A percentile compares a stretch with the other conserved stretches of the same genome.
Evolutionary conservation across 2,113 vertebrate genomes (phyloP).

Genomic region (Sebastes schlegelii): DNA sequence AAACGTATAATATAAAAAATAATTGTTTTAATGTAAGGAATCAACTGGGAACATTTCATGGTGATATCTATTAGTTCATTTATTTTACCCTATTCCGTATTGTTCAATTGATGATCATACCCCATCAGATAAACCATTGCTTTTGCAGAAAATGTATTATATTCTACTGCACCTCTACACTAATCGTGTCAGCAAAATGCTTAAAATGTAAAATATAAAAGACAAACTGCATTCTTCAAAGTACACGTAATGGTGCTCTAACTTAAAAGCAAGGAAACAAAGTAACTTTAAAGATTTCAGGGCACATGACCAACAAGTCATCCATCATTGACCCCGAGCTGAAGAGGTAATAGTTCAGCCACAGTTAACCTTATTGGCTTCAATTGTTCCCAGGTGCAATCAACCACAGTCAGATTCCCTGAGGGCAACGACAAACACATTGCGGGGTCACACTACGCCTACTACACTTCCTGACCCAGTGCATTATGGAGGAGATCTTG

Average conservation of each 20-base stretch:
- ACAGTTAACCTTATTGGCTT: constrained; percentile 68
- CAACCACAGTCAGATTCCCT: constrained; percentile 31
- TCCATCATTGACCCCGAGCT: constrained; percentile 55
- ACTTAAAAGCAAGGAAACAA: constrained; percentile 3
- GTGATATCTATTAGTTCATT: too few relatives aligned
- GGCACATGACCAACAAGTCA: constrained; percentile 23
- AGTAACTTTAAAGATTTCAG: neutral
- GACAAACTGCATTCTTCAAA: neutral
- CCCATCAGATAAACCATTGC: neutral
- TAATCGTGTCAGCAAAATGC: neutral
- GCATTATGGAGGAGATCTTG: constrained; percentile 37
- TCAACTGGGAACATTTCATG: too few relatives aligned
- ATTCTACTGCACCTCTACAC: neutral
- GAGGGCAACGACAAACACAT: constrained; percentile 24
- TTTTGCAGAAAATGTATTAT: neutral
- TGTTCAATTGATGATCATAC: neutral
- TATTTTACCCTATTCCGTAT: neutral
- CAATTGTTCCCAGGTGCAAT: constrained; percentile 75
- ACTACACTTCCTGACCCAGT: constrained; percentile 48
- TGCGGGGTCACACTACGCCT: constrained; percentile 39
- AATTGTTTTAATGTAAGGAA: too few relatives aligned
- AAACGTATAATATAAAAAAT: too few relatives aligned
- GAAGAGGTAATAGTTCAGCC: constrained; percentile 51
- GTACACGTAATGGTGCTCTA: neutral
- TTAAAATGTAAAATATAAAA: neutral